A percentile compares a stretch with the other conserved stretches of the same genome.
These are phyloP conservation scores for Stenurella melanura DNA, from an alignment of 2,888 invertebrate genomes.

Conservation along the genomic window DNA sequence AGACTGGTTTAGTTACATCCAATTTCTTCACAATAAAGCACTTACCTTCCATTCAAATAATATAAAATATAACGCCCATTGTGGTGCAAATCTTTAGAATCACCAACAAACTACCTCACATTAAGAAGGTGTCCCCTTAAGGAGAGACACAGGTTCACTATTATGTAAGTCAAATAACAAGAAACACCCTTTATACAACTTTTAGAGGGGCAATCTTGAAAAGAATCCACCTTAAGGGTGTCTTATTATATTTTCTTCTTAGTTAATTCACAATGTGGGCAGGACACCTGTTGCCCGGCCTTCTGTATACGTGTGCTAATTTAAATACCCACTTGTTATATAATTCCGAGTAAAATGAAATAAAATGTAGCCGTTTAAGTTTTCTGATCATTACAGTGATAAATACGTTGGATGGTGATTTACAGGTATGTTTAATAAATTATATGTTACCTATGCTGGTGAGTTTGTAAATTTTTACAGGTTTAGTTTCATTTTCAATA, in stretches of 20 bases:
- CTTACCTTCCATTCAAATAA: background rate
- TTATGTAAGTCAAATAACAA: slow-evolving; percentile 36
- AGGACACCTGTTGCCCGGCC: slow-evolving; percentile 32
- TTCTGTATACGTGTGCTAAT: slow-evolving; percentile 26
- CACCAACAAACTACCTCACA: background rate
- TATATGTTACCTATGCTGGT: background rate
- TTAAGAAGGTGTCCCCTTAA: slow-evolving; percentile 26
- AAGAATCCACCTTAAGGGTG: slow-evolving; percentile 58
- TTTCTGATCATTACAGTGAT: background rate
- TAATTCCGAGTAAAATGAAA: background rate
- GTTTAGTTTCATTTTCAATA: background rate
- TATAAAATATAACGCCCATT: slow-evolving; percentile 2
- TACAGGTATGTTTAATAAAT: background rate
- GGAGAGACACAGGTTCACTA: slow-evolving; percentile 36
- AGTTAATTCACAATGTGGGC: slow-evolving; percentile 21
- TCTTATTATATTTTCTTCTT: slow-evolving; percentile 54
- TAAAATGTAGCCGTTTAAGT: background rate
- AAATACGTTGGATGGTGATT: background rate
- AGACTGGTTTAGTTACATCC: background rate
- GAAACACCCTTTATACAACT: slow-evolving; percentile 14
- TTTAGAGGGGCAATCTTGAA: slow-evolving; percentile 48
- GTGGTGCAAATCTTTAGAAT: slow-evolving; percentile 31
- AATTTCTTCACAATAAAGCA: slow-evolving; percentile 6
- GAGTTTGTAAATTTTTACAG: background rate
- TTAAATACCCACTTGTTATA: slow-evolving; percentile 20